Conservation (phyloP, 2,888 invertebrate genomes). For the Helleia helle region DNA sequence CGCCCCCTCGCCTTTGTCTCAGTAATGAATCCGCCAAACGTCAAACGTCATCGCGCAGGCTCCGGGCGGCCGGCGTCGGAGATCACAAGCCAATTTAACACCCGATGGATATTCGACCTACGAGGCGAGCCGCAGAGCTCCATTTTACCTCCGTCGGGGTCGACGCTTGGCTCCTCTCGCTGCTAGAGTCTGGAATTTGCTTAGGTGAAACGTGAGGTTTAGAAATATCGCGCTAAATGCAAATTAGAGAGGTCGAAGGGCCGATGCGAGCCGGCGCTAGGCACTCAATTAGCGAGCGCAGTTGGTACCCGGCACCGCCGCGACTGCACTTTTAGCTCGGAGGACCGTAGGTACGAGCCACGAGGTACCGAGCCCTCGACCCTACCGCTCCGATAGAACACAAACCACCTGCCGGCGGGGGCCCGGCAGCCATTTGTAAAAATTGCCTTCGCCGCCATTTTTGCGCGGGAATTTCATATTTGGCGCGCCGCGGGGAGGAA, state of each 20-base stretch:
- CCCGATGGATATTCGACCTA: conserved; percentile 41
- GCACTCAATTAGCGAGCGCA: conserved; percentile 37
- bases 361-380: conserved; percentile 15
- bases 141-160: too few species aligned
- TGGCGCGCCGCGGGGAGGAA: conserved; percentile 61
- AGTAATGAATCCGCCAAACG: conserved; percentile 71
- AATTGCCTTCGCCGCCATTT: conserved; percentile 71
- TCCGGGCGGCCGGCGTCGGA: conserved; percentile 43
- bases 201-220: conserved; percentile 54
- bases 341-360: conserved; percentile 11
- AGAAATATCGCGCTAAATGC: conserved; percentile 53
- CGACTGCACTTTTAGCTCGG: neutral
- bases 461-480: conserved; percentile 69
- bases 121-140: conserved; percentile 11
- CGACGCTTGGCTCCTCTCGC: too few species aligned
- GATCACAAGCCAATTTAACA: conserved; percentile 44
- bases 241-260: conserved; percentile 53
- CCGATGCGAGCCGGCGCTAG: conserved; percentile 33
- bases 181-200: conserved; percentile 45
- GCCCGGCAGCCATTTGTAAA: conserved; percentile 70
- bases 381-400: conserved; percentile 29
- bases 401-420: conserved; percentile 47
- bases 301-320: too few species aligned
- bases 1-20: conserved; percentile 52
- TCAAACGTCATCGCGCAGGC: conserved; percentile 62